Base-by-base conservation (phyloP, 2,113 vertebrate species). In the Meriones unguiculatus region DNA sequence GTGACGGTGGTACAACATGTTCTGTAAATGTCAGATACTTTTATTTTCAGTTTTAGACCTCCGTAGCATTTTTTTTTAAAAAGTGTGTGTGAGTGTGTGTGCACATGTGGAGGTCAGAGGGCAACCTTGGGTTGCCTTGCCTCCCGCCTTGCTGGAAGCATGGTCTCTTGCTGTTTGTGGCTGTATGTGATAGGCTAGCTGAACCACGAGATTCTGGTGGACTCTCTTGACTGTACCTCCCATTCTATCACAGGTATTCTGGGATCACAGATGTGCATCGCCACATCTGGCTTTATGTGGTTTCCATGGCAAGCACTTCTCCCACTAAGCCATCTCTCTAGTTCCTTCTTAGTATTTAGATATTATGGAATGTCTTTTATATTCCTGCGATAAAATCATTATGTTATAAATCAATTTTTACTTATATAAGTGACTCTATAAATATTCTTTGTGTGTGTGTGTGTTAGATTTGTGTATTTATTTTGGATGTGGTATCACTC, bases 21-120 rank as follows among this genome's bases (percentile, higher is more conserved):
- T n/a, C n/a, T n/a, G n/a, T n/a, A n/a, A n/a, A 69, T 69, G 85
- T 90, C 82, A 73, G 65, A 62, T 41, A 2, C 32, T 92, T 95
- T 91, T 46, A 11, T 64, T 95, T 95, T 89, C 69, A 59, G 8
- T 93, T 96, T 90, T 69, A 69, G 69, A 87, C 18, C 6, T 70
- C 18, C 30, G n/a, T 52, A 52, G 84, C 65, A 46, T 30, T 32
- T 46, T 18, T 86, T 62, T 62, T 28, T 41, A 41, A 41, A 57
- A 80, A 80, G 20, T 25, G 69, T 72, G 69, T 70, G 69, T 72
- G 41, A 5, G 38, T 76, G 73, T 35, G 4, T n/a, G 78, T n/a
- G 20, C 57, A 82, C 80, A 82, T 4, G 2, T 59, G n/a, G 22
- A 30, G 38, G 24, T 64, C 59, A 85, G 59, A 17, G 64, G 24